phyloP scores from a whole-genome alignment of 2,888 invertebrate genomes.

The Athalia rosae region DNA sequence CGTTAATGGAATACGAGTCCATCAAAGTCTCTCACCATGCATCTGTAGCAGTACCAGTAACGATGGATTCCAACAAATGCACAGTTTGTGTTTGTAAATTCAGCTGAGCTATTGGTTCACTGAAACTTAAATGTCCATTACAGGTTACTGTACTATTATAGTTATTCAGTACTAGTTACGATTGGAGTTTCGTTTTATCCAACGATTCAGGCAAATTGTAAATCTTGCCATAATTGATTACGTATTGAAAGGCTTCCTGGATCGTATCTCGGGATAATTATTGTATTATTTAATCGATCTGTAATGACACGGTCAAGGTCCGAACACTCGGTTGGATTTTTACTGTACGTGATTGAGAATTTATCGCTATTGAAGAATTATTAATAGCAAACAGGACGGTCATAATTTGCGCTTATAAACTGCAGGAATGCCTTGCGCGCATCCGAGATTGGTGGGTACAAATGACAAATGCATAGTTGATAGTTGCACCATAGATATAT shows the following conservation, averaged over 20 bases:
- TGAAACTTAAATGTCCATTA: constrained; percentile 7
- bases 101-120: not conserved
- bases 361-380: too few species aligned
- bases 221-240: constrained; percentile 3
- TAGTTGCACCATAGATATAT: too few species aligned
- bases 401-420: too few species aligned
- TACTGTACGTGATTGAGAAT: too few species aligned
- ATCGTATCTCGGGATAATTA: not conserved
- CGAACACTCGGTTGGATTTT: too few species aligned
- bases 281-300: too few species aligned
- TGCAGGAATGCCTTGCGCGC: too few species aligned
- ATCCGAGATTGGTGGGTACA: too few species aligned
- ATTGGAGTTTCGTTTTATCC: constrained; percentile 8
- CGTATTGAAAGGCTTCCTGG: constrained; percentile 1
- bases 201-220: constrained; percentile 10
- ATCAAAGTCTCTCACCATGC: constrained; percentile 7
- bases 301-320: not conserved
- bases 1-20: constrained; percentile 34
- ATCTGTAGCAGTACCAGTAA: constrained; percentile 12
- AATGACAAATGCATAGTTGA: not conserved
- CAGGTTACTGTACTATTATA: constrained; percentile 1
- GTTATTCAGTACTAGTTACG: constrained; percentile 18
- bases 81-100: constrained; percentile 31
- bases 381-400: too few species aligned
- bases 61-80: constrained; percentile 35